Evolutionary conservation across 2,797 vertebrate species (phyloP), one percentile per base, ranked within the genome.

Genomic region (Heterohyrax brucei): DNA sequence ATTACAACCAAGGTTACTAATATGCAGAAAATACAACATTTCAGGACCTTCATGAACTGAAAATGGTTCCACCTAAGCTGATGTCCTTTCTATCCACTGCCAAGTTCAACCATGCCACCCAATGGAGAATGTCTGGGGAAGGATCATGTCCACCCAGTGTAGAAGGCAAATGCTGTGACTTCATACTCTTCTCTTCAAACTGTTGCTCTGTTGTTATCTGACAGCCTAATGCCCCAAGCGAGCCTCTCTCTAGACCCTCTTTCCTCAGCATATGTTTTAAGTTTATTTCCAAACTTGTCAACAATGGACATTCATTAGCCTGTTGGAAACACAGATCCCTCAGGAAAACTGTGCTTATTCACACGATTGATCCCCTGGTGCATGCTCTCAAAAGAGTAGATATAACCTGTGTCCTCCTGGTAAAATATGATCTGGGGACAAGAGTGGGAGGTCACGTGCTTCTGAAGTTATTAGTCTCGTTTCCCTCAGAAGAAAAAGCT

Each of bases 281-380:
- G 61, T 66, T 79, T 93, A 9, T 64, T 89, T 21, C 70, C 89
- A 87, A 77, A 66, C 48, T 70, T 81, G 39, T 39, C 39, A 39
- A 39, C 39, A 39, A 39, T 3, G 75, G 77, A 94, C 62, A 78
- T 73, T 83, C 86, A 87, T 94, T 93, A 96, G n/a, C 48, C 8
- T 56, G 13, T 16, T 14, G 53, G 13, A 56, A 56, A 56, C 53
- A 89, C 73, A 19, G 16, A 66, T 87, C 76, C 48, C 94, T 70
- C 44, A 64, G 28, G 92, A 48, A 79, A 24, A 28, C 30, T 50
- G 24, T 33, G 18, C 72, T 86, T 81, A 77, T 73, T 89, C 72
- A 61, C 62, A 78, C 70, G 28, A 10, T 61, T 92, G 82, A 78
- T 94, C 59, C 92, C 96, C 81, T n/a, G n/a, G 81, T 16, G 72